Evolutionary conservation across 2,797 vertebrate species (phyloP), one percentile per base, ranked within the genome.

Genomic region (Philypnodon macrostomus): DNA sequence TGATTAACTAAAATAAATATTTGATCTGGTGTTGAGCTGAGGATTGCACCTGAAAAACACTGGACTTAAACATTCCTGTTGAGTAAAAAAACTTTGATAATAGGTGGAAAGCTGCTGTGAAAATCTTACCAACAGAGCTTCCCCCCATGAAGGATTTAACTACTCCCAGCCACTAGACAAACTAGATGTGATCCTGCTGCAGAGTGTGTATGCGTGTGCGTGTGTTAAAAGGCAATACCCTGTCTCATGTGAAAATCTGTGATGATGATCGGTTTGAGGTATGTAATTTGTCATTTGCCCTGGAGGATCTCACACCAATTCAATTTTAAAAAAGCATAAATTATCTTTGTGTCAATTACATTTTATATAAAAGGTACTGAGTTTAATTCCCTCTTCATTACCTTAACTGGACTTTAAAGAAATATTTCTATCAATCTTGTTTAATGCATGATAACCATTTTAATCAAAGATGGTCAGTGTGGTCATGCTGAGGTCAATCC

Each of bases 381-480:
- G 87, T 88, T 90, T 91, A 91, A 93, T 88, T 89, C 85, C 85
- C 87, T 92, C 90, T 89, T 87, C 88, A 92, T 88, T 89, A 81
- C 87, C 88, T 90, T 90, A 89, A 87, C 88, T 87, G 87, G 90
- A 88, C 91, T 89, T 91, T 91, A 90, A 67, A 88, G 87, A 91
- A 92, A 93, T 88, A 91, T 89, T 93, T 92, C 86, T 90, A 91
- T 93, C 93, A 92, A 93, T 94, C 92, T 93, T 88, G 94, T 96
- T 95, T 96, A 93, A 93, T 58, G 79, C 91, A 93, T 90, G 90
- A 96, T 95, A 94, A 94, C 89, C 89, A 90, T 92, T 96, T 94
- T 95, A 96, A 97, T 94, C 91, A 94, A 80, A 77, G 90, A 91
- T 92, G 90, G 91, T 89, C 90, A 91, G 89, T 89, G 89, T 92